phyloP scores from a whole-genome alignment of 2,797 vertebrate genomes.

The Limnodromus scolopaceus region DNA sequence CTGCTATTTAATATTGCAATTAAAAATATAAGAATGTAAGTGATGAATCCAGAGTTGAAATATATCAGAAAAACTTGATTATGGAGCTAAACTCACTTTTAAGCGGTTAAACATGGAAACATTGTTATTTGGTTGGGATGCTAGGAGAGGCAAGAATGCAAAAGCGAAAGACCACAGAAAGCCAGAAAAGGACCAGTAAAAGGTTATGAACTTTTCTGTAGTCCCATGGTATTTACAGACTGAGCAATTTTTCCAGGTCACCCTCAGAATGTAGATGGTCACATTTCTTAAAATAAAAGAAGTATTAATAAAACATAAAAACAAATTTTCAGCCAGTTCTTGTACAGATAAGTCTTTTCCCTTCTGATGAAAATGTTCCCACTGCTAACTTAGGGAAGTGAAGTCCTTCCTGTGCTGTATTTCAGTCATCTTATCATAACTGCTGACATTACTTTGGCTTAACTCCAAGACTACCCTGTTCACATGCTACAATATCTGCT shows the following conservation, averaged over 20 bases:
- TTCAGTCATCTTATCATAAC: background rate
- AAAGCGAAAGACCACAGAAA: background rate
- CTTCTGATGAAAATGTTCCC: background rate
- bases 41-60: background rate
- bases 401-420: background rate
- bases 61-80: background rate
- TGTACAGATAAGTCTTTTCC: background rate
- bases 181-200: background rate
- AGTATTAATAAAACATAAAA: background rate
- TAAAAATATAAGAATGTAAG: background rate
- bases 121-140: background rate
- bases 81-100: background rate
- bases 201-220: background rate
- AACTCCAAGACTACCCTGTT: background rate
- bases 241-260: background rate
- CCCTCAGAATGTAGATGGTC: background rate
- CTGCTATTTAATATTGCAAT: background rate
- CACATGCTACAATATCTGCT: background rate
- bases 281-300: background rate
- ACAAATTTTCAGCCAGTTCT: background rate
- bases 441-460: background rate
- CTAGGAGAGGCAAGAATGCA: background rate
- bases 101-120: background rate
- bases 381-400: background rate
- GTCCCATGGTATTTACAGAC: background rate